These are phyloP conservation scores for Coregonus sp. DNA, from an alignment of 2,797 vertebrate genomes.

Conservation along the genomic window DNA sequence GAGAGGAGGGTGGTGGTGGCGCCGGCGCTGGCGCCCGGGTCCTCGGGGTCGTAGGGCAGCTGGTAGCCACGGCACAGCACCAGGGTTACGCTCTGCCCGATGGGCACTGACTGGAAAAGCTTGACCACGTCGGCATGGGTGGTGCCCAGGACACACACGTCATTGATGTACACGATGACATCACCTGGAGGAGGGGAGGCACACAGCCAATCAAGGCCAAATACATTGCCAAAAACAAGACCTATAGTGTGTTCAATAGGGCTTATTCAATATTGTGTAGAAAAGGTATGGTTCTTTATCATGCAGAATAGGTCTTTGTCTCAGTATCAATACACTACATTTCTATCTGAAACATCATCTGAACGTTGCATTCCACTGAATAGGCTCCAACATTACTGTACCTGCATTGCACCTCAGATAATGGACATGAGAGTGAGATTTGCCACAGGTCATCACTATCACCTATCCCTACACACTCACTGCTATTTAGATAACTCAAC, in stretches of 20 bases:
- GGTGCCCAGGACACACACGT: constrained; percentile 95
- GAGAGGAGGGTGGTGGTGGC: constrained; percentile 89
- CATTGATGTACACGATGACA: constrained; percentile 98
- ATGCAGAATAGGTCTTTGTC: not conserved
- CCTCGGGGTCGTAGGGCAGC: constrained; percentile 94
- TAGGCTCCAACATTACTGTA: not conserved
- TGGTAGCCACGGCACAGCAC: constrained; percentile 96
- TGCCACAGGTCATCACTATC: not conserved
- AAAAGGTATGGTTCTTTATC: not conserved
- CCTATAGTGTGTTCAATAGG: too few species aligned
- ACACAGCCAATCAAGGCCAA: not conserved
- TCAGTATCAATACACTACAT: not conserved
- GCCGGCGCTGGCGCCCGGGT: constrained; percentile 66
- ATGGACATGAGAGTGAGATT: constrained; percentile 9
- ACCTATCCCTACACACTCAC: constrained; percentile 40
- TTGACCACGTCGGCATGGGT: constrained; percentile 98
- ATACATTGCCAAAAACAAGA: not conserved
- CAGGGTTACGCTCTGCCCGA: constrained; percentile 94
- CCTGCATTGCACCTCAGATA: not conserved
- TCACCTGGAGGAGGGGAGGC: constrained; percentile 79
- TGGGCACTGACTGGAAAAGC: constrained; percentile 97
- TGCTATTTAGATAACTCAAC: constrained; percentile 45
- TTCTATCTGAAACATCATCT: not conserved
- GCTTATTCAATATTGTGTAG: too few species aligned
- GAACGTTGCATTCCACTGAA: not conserved